A percentile compares a stretch with the other conserved stretches of the same genome.
These are phyloP conservation scores for Nothura maculosa DNA, from an alignment of 2,797 vertebrate species.

Conservation along the genomic window DNA sequence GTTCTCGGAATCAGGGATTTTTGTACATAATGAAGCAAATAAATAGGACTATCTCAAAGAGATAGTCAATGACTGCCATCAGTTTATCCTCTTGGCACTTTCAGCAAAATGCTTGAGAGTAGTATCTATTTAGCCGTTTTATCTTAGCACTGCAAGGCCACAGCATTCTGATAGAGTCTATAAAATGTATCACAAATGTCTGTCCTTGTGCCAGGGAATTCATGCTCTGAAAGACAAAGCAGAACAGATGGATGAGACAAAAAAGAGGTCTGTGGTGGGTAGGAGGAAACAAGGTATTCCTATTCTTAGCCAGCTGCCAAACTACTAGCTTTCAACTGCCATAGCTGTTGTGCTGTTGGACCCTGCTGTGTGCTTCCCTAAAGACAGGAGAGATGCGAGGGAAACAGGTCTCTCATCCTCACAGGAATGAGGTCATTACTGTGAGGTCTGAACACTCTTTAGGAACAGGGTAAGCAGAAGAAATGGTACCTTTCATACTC, in stretches of 20 bases:
- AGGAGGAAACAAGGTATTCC: conserved; percentile 30
- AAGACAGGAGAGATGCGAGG: not conserved
- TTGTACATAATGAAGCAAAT: not conserved
- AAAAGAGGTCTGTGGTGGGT: conserved; percentile 9
- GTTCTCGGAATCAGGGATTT: not conserved
- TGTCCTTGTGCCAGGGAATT: conserved; percentile 24
- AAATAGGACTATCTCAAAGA: not conserved
- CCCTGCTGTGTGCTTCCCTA: not conserved
- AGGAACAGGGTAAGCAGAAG: not conserved
- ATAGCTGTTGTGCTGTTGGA: not conserved
- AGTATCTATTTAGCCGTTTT: not conserved
- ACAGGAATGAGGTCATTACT: not conserved
- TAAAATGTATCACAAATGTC: conserved; percentile 13
- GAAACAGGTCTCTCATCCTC: not conserved
- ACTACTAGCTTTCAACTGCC: not conserved
- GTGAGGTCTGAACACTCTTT: not conserved
- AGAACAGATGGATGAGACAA: conserved; percentile 36
- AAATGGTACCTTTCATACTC: not conserved
- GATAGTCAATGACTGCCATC: not conserved
- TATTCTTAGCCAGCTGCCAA: not conserved
- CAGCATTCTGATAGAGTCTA: not conserved
- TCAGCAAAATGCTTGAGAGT: not conserved
- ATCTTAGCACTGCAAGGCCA: not conserved
- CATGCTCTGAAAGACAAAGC: conserved; percentile 35
- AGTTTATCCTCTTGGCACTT: not conserved